Evolutionary conservation across 2,113 vertebrate species (phyloP).

Genomic region (Calcarius ornatus): DNA sequence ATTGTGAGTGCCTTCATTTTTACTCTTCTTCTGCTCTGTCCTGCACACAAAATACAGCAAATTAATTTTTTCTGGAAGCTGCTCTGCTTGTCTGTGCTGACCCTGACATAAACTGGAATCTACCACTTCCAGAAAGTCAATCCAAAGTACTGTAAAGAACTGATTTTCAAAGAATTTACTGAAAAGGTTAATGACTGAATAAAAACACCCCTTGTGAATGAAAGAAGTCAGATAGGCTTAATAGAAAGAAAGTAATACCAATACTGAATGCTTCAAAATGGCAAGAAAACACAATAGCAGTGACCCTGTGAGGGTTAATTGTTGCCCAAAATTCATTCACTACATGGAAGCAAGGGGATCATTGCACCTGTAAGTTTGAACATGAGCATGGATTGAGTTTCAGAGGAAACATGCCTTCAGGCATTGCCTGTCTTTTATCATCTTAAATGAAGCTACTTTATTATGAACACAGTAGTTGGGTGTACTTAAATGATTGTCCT

Average conservation of each 20-base stretch:
- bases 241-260: not conserved
- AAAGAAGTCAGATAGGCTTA: not conserved
- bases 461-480: not conserved
- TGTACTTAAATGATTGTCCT: not conserved
- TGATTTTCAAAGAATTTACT: not conserved
- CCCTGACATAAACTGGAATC: not conserved
- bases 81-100: not conserved
- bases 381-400: not conserved
- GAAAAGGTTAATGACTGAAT: not conserved
- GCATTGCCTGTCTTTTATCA: not conserved
- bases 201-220: not conserved
- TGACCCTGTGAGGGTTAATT: not conserved
- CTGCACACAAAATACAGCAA: not conserved
- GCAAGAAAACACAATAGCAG: not conserved
- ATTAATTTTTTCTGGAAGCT: not conserved
- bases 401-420: not conserved
- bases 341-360: not conserved
- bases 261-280: not conserved
- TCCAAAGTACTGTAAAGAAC: not conserved
- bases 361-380: not conserved
- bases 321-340: not conserved
- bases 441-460: slow-evolving; percentile 5
- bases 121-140: not conserved
- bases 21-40: not conserved
- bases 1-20: not conserved